phyloP scores from a whole-genome alignment of 2,113 vertebrate species.

The Marmota monax region DNA sequence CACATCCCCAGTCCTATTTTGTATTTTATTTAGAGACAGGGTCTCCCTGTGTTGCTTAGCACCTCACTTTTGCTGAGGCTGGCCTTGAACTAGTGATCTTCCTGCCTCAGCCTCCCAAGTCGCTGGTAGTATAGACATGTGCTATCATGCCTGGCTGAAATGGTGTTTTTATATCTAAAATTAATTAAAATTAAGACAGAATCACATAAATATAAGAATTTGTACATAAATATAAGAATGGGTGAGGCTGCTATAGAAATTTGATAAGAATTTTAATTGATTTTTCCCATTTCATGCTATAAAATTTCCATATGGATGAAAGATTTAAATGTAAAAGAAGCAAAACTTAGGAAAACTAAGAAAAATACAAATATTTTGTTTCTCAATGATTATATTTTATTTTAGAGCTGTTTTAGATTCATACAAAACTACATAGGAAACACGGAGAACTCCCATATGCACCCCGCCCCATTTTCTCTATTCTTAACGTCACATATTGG shows the following conservation, averaged over 20 bases:
- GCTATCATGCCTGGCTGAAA: too few species aligned
- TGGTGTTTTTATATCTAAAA: background rate
- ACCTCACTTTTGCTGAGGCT: too few species aligned
- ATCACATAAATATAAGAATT: background rate
- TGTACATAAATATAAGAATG: background rate
- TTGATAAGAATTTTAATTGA: background rate
- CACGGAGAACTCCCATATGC: background rate
- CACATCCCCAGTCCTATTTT: too few species aligned
- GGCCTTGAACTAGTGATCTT: too few species aligned
- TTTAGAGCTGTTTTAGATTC: background rate
- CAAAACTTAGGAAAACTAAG: background rate
- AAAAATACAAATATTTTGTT: background rate
- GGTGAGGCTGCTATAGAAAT: background rate
- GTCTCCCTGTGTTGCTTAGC: too few species aligned
- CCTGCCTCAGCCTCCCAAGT: too few species aligned
- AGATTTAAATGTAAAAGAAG: constrained; percentile 1
- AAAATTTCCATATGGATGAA: background rate
- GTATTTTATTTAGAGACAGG: too few species aligned
- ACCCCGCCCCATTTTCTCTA: background rate
- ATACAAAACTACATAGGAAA: background rate
- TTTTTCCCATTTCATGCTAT: background rate
- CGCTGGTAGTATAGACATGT: too few species aligned
- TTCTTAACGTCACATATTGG: background rate
- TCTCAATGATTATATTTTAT: background rate
- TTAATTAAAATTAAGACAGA: constrained; percentile 34